Base-by-base conservation (phyloP, 2,113 vertebrate genomes). In the Corvus cornix region DNA sequence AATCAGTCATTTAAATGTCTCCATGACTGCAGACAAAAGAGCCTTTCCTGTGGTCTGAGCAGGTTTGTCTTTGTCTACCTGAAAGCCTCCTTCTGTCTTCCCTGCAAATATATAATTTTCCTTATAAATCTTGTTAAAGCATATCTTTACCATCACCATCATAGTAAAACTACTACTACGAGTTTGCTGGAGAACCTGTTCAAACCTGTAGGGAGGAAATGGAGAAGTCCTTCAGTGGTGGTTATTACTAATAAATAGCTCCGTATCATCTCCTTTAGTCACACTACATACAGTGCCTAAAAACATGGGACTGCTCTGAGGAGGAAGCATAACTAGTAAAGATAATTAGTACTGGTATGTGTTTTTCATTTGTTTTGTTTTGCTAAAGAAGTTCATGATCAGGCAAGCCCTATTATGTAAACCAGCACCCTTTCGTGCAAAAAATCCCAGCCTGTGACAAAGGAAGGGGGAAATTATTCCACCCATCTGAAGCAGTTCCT, bases 281-380 rank as follows among this genome's bases (percentile, higher is more conserved):
- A 56, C 48, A 67, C 79, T 88, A 77, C 22, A 22, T 69, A 28
- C 30, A 30, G 39, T 87, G 63, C 63, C 33, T 94, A 28, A 79
- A 90, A 95, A 81, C 0, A 1, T 92, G 84, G 73, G 80, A 89
- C 80, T 89, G 28, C 66, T 93, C 76, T 72, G 33, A 78, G 52
- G 64, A 86, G 89, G 93, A 93, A 95, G 91, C 94, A 70, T 81
- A 81, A 59, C 84, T 90, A 93, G 69, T 56, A 75, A 78, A 89
- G 89, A n/a, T 93, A 93, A 95, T 95, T 95, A 92, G 35, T 93
- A 75, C 60, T 72, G 69, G 64, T 81, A 81, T 72, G 27, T 95
- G 68, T 64, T 96, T 95, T 96, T 91, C 68, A 83, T 92, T 93
- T 89, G 60, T 66, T 95, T 95, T 94, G 90, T 85, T 96, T 95